Evolutionary conservation across 2,888 invertebrate species (phyloP), one percentile per base, ranked within the genome.

Genomic region (Oegoconia quadripuncta): DNA sequence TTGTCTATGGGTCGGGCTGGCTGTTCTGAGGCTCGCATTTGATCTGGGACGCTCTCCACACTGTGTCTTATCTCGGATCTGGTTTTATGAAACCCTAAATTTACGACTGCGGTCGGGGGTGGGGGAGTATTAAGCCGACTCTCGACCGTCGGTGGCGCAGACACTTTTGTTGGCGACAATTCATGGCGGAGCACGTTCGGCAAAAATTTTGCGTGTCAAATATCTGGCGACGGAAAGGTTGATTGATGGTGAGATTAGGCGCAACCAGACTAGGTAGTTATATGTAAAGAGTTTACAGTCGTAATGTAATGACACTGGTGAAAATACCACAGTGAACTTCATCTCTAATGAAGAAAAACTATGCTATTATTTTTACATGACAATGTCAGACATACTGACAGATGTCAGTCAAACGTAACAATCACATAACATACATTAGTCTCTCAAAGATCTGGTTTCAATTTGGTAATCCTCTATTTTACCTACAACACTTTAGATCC

Each of bases 31-130:
- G 72, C 67, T 78, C 79, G 78, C 83, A 83, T 86, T 86, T 82
- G 86, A 86, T 83, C 82, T 81, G 83, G 82, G 82, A 73, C 69
- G 63, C 74, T 78, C 79, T 81, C 78, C 74, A 74, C 83, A 81
- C 84, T 83, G 83, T 83, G 84, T 84, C 83, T 87, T 87, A 87
- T 87, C 87, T 87, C 74, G 64, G 70, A 87, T 87, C 87, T 84
- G 86, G 86, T 87, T 86, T 87, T 87, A 87, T 87, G 86, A 87
- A 87, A 86, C 87, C 87, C 87, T 86, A 86, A 87, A 87, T 87
- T 87, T 87, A 87, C 86, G 87, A 86, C 80, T 86, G 82, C 64
- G 80, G 81, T 68, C 61, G 79, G 73, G 84, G 83, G 80, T 71
- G 74, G 81, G 74, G 75, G 80, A 68, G 64, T 73, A 74, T 77